These are phyloP conservation scores for Aphidius gifuensis DNA, from an alignment of 1,140 invertebrate genomes.

Conservation along the genomic window DNA sequence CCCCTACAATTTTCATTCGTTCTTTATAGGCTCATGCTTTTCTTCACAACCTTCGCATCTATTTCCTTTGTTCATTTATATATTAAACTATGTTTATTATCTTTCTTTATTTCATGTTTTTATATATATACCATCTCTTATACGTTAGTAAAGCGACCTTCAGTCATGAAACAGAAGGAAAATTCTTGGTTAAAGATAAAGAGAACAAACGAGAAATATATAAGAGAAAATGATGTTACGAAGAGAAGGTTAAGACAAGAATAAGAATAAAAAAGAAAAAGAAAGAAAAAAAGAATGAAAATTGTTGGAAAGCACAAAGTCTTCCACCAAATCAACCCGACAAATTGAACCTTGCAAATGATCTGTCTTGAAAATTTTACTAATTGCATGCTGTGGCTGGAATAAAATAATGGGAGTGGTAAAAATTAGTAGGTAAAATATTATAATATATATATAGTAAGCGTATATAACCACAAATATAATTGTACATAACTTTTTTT, in stretches of 20 bases:
- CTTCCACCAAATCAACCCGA: slow-evolving; percentile 34
- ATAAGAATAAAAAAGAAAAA: too few species aligned
- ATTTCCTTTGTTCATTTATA: too few species aligned
- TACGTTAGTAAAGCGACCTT: too few species aligned
- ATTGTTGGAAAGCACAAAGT: slow-evolving; percentile 4
- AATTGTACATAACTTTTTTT: not conserved
- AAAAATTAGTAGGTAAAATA: slow-evolving; percentile 7
- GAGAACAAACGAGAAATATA: too few species aligned
- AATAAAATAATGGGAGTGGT: slow-evolving; percentile 1
- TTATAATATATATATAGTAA: slow-evolving; percentile 8
- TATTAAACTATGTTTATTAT: too few species aligned
- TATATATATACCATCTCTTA: too few species aligned
- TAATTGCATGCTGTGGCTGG: slow-evolving; percentile 34
- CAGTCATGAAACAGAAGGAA: too few species aligned
- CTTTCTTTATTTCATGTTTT: too few species aligned
- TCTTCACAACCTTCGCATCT: too few species aligned
- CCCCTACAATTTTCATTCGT: slow-evolving; percentile 1
- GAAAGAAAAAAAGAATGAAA: not conserved
- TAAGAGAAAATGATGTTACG: too few species aligned
- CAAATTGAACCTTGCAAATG: slow-evolving; percentile 45
- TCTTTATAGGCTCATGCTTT: not conserved
- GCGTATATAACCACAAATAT: not conserved
- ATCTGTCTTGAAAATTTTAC: slow-evolving; percentile 40
- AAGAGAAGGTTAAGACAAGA: too few species aligned
- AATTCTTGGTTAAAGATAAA: too few species aligned